Base-by-base conservation (phyloP, 2,113 vertebrate genomes). In the Aspidoscelis tigris region DNA sequence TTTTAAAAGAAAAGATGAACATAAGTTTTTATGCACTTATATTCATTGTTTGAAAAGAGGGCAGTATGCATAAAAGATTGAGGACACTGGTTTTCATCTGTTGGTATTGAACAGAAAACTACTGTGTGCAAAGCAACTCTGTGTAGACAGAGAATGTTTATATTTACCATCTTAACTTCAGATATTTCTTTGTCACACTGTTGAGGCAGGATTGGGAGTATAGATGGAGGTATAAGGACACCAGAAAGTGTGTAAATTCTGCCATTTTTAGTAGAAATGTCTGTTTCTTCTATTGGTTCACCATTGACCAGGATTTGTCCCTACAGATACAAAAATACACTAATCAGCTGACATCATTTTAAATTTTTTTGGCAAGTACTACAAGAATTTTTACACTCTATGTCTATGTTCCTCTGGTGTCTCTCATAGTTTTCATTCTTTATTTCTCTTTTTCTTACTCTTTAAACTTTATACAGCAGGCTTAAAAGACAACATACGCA, bases 141-240 rank as follows among this genome's bases (percentile, higher is more conserved):
- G 2, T 68, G 64, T 18, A 18, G 58, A 4, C 58, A 20, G 18
- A 47, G 64, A 33, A 73, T 6, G 95, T 61, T 18, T 61, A 61
- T 16, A 61, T 61, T 95, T 95, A 98, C 98, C 97, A 78, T 83
- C 86, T 88, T 41, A 22, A 93, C 22, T 47, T 95, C 93, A 74
- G 11, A 95, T 89, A 92, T 92, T 0, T 74, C 94, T 70, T 95
- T 69, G 0, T 99, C 97, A 91, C 98, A 99, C 75, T 96, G 91
- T 44, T 97, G 97, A 9, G 98, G 98, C 72, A 99, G 94, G 86
- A 99, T 94, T 0, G 98, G 98, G 77, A 95, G 1, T 21, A 99
- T 97, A 87, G 98, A 97, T 11, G 96, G 88, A 16, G 98, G 98
- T 68, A 96, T 95, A 75, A 99, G 94, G 53, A 99, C 94, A 0